These are phyloP conservation scores for Desmodus rotundus DNA, from an alignment of 2,113 vertebrate genomes.

Conservation along the genomic window DNA sequence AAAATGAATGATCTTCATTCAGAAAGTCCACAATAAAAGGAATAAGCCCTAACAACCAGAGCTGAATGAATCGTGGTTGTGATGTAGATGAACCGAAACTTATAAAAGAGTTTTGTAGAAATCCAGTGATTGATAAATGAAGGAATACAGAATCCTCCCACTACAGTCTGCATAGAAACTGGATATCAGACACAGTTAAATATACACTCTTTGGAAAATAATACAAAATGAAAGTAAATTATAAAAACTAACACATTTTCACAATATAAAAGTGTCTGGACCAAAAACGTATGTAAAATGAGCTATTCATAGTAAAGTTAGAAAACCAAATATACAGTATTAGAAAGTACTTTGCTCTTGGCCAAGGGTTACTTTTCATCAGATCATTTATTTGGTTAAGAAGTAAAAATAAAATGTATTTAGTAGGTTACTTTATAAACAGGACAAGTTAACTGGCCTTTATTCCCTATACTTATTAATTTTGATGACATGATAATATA, in stretches of 20 bases:
- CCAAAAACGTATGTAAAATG: background rate
- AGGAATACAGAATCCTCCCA: background rate
- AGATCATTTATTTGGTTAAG: background rate
- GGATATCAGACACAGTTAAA: background rate
- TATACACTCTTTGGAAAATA: background rate
- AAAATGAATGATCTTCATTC: conserved; percentile 31
- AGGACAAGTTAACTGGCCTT: background rate
- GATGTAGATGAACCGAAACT: background rate
- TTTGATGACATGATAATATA: background rate
- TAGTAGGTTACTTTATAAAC: background rate
- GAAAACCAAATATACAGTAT: background rate
- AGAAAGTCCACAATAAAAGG: background rate
- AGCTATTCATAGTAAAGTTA: background rate
- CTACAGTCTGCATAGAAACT: background rate
- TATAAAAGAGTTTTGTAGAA: background rate
- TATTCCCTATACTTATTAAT: background rate
- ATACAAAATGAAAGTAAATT: background rate
- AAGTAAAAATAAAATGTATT: background rate
- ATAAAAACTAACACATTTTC: background rate
- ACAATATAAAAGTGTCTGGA: background rate
- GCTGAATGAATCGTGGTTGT: background rate
- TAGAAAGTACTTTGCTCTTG: background rate
- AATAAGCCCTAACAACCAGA: background rate
- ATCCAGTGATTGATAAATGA: background rate
- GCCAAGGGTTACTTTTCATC: background rate